These are phyloP conservation scores for Manis crassicaudata DNA, from an alignment of 2,797 vertebrate species.

Conservation along the genomic window DNA sequence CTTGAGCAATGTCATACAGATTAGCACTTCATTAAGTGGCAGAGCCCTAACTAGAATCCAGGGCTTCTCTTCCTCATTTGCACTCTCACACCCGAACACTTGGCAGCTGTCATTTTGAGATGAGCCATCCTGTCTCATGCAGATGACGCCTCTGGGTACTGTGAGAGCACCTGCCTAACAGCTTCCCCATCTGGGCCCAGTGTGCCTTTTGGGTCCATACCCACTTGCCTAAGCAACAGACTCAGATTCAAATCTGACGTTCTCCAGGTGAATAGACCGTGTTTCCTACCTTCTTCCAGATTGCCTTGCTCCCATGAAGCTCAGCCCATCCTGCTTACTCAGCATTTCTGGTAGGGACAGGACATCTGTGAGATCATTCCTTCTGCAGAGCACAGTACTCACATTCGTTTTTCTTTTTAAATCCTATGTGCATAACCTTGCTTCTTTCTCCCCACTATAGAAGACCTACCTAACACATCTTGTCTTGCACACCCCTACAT, in stretches of 20 bases:
- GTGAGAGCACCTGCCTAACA: neutral
- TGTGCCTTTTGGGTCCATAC: neutral
- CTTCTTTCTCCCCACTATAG: neutral
- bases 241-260: neutral
- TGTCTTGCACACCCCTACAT: neutral
- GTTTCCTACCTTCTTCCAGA: neutral
- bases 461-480: neutral
- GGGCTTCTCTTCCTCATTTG: neutral
- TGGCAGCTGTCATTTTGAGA: neutral
- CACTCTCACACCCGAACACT: neutral
- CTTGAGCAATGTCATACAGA: neutral
- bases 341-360: neutral
- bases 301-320: neutral
- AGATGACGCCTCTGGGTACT: neutral
- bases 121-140: neutral
- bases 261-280: neutral
- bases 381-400: neutral
- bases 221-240: neutral
- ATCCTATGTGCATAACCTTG: neutral
- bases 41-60: neutral
- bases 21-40: neutral
- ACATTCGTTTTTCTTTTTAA: neutral
- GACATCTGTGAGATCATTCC: neutral
- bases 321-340: neutral
- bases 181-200: neutral